phyloP scores from a whole-genome alignment of 2,888 invertebrate genomes.

The Dascillus cervinus region DNA sequence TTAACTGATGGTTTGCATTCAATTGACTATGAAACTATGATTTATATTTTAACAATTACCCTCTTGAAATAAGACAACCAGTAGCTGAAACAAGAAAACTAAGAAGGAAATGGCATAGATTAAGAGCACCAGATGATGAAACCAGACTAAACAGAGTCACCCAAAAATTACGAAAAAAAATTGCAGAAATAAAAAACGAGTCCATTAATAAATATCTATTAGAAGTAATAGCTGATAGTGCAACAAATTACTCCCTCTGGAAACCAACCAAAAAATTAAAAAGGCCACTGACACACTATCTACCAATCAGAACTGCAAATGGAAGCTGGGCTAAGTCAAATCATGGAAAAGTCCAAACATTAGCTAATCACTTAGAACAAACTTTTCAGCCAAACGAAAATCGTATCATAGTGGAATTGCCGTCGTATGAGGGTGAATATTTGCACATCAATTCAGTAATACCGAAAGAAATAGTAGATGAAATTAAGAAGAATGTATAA shows the following conservation, averaged over 20 bases:
- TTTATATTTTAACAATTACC: too few species aligned
- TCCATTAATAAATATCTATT: constrained; percentile 4
- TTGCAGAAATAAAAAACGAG: constrained; percentile 2
- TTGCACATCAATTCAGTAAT: background rate
- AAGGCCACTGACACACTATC: background rate
- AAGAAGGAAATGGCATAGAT: constrained; percentile 3
- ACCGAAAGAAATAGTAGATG: constrained; percentile 6
- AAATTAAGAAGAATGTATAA: constrained; percentile 5
- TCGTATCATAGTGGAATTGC: constrained; percentile 1
- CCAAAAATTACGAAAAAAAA: constrained; percentile 7
- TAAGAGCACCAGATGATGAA: constrained; percentile 11
- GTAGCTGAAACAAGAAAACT: constrained; percentile 5
- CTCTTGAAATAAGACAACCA: constrained; percentile 4
- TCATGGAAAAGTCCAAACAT: constrained; percentile 3
- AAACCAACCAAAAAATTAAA: constrained; percentile 3
- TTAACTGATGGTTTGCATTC: too few species aligned
- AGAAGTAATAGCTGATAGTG: constrained; percentile 1
- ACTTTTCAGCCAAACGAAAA: constrained; percentile 4
- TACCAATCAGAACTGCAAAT: constrained; percentile 3
- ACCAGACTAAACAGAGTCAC: constrained; percentile 10
- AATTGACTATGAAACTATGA: too few species aligned
- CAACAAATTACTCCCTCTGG: constrained; percentile 2
- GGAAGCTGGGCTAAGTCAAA: constrained; percentile 4
- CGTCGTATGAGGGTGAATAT: background rate
- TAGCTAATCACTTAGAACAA: constrained; percentile 4